Evolutionary conservation across 2,113 vertebrate species (phyloP).

Genomic region (Coturnix japonica): DNA sequence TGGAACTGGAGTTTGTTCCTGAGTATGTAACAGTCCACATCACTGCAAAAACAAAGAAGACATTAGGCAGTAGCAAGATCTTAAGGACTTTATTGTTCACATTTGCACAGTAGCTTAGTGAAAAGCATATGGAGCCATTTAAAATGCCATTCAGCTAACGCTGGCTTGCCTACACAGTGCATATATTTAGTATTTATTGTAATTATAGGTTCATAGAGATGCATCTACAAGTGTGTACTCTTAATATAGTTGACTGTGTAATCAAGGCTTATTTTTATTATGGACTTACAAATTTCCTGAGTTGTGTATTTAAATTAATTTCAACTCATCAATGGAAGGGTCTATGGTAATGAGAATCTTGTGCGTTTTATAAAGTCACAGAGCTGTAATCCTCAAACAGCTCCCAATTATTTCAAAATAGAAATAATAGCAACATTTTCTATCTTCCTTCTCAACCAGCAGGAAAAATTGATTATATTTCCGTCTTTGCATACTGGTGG

Average conservation of each 20-base stretch:
- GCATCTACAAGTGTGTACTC: background rate
- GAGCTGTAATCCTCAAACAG: background rate
- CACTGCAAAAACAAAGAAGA: background rate
- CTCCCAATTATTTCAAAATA: background rate
- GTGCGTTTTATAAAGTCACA: background rate
- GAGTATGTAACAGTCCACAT: background rate
- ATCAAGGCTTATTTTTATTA: background rate
- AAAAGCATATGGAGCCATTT: slow-evolving; percentile 28
- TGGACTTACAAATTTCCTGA: background rate
- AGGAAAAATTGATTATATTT: background rate
- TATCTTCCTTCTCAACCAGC: background rate
- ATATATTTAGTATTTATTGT: background rate
- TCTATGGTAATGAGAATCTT: background rate
- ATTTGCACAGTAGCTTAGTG: slow-evolving; percentile 10
- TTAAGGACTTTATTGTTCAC: background rate
- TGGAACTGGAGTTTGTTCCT: background rate
- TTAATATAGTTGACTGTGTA: background rate
- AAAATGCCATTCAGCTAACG: slow-evolving; percentile 3
- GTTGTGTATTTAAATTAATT: background rate
- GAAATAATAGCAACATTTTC: background rate
- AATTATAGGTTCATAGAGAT: background rate
- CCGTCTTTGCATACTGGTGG: background rate
- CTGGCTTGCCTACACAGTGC: background rate
- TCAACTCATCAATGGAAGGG: background rate
- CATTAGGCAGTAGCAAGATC: background rate